Evolutionary conservation across 2,797 vertebrate species (phyloP).

Genomic region (Corythornis leucogaster): DNA sequence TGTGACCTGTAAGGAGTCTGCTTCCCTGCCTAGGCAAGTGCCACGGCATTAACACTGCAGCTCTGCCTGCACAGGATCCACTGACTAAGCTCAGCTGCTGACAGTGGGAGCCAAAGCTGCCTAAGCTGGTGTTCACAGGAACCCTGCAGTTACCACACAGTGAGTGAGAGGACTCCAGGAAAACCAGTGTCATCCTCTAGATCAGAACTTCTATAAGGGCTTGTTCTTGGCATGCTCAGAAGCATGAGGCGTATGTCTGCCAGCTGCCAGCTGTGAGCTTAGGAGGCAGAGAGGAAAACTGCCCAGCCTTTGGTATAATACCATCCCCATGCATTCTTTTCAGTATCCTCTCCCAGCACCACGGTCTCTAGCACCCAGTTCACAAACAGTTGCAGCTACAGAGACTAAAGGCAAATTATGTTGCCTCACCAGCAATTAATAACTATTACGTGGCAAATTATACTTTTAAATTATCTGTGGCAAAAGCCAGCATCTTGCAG

Average conservation of each 20-base stretch:
- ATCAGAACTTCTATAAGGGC: background rate
- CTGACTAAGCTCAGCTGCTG: background rate
- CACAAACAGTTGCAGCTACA: background rate
- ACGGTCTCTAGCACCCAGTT: background rate
- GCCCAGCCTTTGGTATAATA: background rate
- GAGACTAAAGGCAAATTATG: background rate
- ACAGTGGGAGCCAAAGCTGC: background rate
- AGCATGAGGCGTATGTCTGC: background rate
- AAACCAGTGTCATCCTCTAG: background rate
- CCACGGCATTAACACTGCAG: accelerated
- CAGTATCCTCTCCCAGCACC: background rate
- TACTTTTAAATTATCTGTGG: background rate
- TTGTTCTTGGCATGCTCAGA: background rate
- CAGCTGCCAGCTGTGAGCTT: background rate
- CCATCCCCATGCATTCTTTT: background rate
- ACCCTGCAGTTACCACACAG: background rate
- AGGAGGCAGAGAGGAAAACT: background rate
- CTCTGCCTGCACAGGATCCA: background rate
- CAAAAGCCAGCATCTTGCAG: background rate
- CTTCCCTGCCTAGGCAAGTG: background rate
- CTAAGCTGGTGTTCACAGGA: background rate
- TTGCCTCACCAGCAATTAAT: background rate
- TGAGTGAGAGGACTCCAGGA: background rate
- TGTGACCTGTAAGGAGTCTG: background rate
- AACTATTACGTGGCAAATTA: background rate